These are phyloP conservation scores for Coronaproctus castanopsis DNA, from an alignment of 2,888 invertebrate species.

Conservation along the genomic window DNA sequence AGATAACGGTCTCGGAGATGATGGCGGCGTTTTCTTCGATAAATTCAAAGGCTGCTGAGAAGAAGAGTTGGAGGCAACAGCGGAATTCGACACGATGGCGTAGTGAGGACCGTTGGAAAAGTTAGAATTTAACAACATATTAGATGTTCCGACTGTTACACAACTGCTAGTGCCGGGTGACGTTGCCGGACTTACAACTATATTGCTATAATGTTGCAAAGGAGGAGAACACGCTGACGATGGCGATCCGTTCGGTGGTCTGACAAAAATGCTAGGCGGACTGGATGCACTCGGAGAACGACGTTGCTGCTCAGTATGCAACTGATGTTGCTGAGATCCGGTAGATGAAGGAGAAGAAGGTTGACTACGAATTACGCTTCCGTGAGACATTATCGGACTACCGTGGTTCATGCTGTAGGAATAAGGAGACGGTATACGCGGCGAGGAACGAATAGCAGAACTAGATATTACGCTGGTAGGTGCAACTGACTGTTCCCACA, in stretches of 20 bases:
- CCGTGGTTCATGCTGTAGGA: neutral
- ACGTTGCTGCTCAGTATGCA: neutral
- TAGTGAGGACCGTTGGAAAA: too few relatives aligned
- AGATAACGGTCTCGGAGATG: slow-evolving; percentile 39
- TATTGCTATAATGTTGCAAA: neutral
- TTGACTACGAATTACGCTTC: slow-evolving; percentile 29
- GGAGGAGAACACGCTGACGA: neutral
- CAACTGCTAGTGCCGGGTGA: slow-evolving; percentile 20
- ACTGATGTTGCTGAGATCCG: neutral
- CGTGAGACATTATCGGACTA: slow-evolving; percentile 20
- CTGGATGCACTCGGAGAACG: neutral
- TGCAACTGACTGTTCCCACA: slow-evolving; percentile 21
- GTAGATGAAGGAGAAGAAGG: slow-evolving; percentile 22
- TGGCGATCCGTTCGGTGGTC: neutral
- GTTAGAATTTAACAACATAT: too few relatives aligned
- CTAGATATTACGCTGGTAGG: slow-evolving; percentile 42
- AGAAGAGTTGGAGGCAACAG: slow-evolving; percentile 62
- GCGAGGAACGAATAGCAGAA: slow-evolving; percentile 28
- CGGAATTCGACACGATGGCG: slow-evolving; percentile 58
- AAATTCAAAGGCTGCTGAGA: slow-evolving; percentile 62
- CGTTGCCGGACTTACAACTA: slow-evolving; percentile 23
- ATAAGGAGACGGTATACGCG: slow-evolving; percentile 17
- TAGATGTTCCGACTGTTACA: slow-evolving; percentile 22
- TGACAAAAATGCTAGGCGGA: neutral
- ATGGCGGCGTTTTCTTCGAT: slow-evolving; percentile 63